phyloP scores from a whole-genome alignment of 2,113 vertebrate genomes.

The Pelmatolapia mariae region DNA sequence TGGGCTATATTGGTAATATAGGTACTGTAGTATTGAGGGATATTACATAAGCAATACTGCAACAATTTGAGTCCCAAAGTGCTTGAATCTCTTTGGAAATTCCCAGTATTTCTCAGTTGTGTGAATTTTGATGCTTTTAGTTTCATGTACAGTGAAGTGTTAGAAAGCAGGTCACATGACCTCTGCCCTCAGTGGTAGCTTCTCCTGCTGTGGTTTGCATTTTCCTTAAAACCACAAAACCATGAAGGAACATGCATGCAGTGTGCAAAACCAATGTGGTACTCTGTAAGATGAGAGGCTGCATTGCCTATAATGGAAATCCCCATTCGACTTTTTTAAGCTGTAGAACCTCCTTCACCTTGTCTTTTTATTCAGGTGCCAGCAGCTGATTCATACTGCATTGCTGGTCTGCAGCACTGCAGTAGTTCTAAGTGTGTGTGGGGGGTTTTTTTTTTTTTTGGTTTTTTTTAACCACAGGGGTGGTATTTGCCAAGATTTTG shows the following conservation, averaged over 20 bases:
- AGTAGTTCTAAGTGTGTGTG: slow-evolving; percentile 6
- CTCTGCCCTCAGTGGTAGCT: background rate
- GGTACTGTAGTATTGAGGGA: background rate
- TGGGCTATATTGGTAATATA: background rate
- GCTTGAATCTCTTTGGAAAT: background rate
- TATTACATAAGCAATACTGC: background rate
- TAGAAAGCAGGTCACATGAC: background rate
- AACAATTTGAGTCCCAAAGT: background rate
- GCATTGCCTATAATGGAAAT: background rate
- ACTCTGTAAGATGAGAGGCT: background rate
- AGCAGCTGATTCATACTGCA: slow-evolving; percentile 73
- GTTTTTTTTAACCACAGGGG: background rate
- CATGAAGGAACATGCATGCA: background rate
- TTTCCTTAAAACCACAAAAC: background rate
- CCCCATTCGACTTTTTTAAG: background rate
- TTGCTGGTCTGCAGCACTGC: slow-evolving; percentile 49
- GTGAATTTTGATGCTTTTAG: background rate
- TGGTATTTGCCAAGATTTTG: slow-evolving; percentile 40
- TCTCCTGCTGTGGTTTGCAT: background rate
- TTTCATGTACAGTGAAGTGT: background rate
- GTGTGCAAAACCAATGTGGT: background rate
- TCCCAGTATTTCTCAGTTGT: background rate
- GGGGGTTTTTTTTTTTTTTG: fast-evolving
- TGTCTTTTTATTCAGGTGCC: slow-evolving; percentile 23
- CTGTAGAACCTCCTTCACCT: slow-evolving; percentile 4